A percentile compares a stretch with the other conserved stretches of the same genome.
These are phyloP conservation scores for Phlogophora meticulosa DNA, from an alignment of 2,888 invertebrate genomes.

Conservation along the genomic window DNA sequence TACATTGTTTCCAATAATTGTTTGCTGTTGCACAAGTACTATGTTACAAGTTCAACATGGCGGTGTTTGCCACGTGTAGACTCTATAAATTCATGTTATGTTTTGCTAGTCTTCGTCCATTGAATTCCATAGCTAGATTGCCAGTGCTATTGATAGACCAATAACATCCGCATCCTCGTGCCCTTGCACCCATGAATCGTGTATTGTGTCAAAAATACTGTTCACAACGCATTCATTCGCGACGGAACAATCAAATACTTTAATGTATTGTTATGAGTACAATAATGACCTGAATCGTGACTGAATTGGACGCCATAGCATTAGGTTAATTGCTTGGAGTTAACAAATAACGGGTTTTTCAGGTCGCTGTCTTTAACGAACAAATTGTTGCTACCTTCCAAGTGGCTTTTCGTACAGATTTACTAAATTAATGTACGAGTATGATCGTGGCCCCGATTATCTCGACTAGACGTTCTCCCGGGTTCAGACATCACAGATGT, in stretches of 20 bases:
- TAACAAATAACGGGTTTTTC: conserved; percentile 9
- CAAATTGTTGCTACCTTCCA: conserved; percentile 1
- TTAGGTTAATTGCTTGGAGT: conserved; percentile 29
- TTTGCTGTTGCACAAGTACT: conserved; percentile 60
- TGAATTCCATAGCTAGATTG: conserved; percentile 76
- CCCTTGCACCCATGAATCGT: conserved; percentile 69
- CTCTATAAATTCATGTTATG: conserved; percentile 70
- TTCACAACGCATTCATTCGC: conserved; percentile 16
- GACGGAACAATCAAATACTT: conserved; percentile 15
- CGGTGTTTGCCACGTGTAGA: conserved; percentile 77
- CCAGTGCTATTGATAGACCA: conserved; percentile 82
- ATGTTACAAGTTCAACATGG: conserved; percentile 57
- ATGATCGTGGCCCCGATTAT: conserved; percentile 41
- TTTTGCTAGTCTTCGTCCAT: conserved; percentile 73
- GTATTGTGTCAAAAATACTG: conserved; percentile 66
- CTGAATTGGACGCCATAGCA: conserved; percentile 17
- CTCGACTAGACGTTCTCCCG: conserved; percentile 66
- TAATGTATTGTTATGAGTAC: conserved; percentile 24
- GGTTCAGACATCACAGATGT: conserved; percentile 67
- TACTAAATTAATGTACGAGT: conserved; percentile 43
- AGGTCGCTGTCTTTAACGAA: conserved; percentile 10
- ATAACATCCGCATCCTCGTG: conserved; percentile 78
- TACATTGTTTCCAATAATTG: conserved; percentile 61
- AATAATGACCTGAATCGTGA: conserved; percentile 28
- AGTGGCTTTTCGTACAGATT: conserved; percentile 18